Evolutionary conservation across 2,113 vertebrate genomes (phyloP), one percentile per base, ranked within the genome.

Genomic region (Tupaia tana): DNA sequence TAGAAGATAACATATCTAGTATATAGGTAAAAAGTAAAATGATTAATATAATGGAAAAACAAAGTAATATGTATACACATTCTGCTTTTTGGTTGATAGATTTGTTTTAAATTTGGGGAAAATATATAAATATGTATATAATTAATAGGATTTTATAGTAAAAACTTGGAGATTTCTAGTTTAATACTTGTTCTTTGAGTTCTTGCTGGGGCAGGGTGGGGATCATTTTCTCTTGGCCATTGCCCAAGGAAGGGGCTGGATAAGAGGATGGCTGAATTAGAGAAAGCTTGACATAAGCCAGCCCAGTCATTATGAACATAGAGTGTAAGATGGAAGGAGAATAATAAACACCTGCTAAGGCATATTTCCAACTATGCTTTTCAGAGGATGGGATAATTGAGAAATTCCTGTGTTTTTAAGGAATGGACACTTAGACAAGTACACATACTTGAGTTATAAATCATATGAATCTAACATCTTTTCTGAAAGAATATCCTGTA

Each of bases 1-100:
- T 54, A 58, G 27, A 78, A 74, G n/a, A 16, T 31, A 61, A 77
- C 2, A 43, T 15, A 24, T 43, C 59, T 93, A 59, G 8, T 80
- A 92, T 86, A 85, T 4, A 66, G 71, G 11, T 43, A 89, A 95
- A 96, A 90, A 29, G 29, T 27, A 43, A 3, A 43, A 43, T 81
- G 52, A 95, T 19, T 22, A 12, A 67, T 16, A 63, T 2, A 75
- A 52, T 82, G 11, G 9, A 94, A 96, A 67, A 34, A 69, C 31
- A 10, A 77, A 94, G 27, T 43, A 34, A 77, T 80, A 31, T 7
- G 80, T 70, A 66, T 56, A 78, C 43, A 94, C 85, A 81, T 34
- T 11, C 31, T 95, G 7, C 22, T 52, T 96, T 92, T 58, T 90
- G 59, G 77, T 56, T 67, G 0, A 92, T 11, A 80, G 69, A n/a